Conservation (phyloP, 2,888 invertebrate species). For the Galerucella calmariensis region DNA sequence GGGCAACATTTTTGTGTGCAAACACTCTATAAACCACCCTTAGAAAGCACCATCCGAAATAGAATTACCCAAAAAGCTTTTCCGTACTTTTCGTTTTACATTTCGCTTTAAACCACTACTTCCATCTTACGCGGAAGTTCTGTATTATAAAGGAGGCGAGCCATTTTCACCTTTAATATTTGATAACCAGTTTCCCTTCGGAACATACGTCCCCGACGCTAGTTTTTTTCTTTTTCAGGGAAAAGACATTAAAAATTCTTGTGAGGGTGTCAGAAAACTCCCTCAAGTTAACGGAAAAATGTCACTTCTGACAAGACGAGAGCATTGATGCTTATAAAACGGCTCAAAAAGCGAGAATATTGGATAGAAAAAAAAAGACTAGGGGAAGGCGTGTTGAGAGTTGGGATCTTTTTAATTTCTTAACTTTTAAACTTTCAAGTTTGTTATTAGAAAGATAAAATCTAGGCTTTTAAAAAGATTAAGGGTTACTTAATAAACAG, state of each 20-base stretch:
- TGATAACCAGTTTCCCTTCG: constrained; percentile 42
- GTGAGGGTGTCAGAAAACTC: constrained; percentile 31
- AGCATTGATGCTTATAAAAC: constrained; percentile 28
- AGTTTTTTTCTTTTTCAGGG: constrained; percentile 11
- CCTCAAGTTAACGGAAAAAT: constrained; percentile 26
- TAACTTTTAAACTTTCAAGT: not conserved
- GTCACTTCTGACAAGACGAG: constrained; percentile 27
- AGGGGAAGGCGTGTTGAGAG: constrained; percentile 1
- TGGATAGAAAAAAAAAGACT: not conserved
- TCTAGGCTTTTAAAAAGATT: too few relatives aligned
- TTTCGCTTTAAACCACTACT: constrained; percentile 29
- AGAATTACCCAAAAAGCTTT: constrained; percentile 31
- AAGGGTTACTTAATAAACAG: too few relatives aligned
- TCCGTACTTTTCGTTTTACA: constrained; percentile 20
- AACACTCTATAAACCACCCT: constrained; percentile 7
- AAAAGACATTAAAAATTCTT: constrained; percentile 43
- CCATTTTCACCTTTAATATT: constrained; percentile 43
- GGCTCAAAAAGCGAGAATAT: constrained; percentile 12
- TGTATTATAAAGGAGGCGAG: constrained; percentile 22
- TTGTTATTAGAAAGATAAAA: not conserved
- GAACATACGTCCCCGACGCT: constrained; percentile 33
- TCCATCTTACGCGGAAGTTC: constrained; percentile 24
- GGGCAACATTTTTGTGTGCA: not conserved
- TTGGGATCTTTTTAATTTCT: not conserved
- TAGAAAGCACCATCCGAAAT: constrained; percentile 8